Evolutionary conservation across 2,888 invertebrate species (phyloP).

Genomic region (Cataglyphis altisquamis): DNA sequence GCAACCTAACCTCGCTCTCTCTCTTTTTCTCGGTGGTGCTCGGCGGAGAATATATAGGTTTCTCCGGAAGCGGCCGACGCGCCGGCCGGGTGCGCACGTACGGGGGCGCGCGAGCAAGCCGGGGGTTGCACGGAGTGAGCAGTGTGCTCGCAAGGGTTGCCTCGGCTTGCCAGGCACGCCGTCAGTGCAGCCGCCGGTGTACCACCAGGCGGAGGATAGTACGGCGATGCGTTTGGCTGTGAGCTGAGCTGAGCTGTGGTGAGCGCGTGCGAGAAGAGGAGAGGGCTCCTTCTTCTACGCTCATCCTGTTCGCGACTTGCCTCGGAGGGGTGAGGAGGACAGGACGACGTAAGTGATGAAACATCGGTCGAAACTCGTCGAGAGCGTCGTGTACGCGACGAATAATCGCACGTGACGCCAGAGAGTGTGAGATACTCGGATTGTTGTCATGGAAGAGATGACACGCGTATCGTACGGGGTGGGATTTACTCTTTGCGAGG

Average conservation of each 20-base stretch:
- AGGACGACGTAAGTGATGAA: constrained; percentile 49
- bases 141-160: constrained; percentile 67
- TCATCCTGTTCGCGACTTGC: constrained; percentile 34
- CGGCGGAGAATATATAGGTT: constrained; percentile 9
- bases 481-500: background rate
- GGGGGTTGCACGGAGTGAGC: constrained; percentile 53
- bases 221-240: constrained; percentile 68
- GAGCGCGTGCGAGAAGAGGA: constrained; percentile 66
- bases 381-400: background rate
- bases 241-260: constrained; percentile 60
- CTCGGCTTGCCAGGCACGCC: constrained; percentile 71
- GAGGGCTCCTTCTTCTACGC: constrained; percentile 47
- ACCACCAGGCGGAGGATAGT: constrained; percentile 63
- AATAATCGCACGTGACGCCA: constrained; percentile 25
- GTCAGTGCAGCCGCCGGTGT: constrained; percentile 74
- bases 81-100: constrained; percentile 65
- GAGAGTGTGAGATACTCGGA: background rate
- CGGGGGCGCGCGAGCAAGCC: constrained; percentile 53
- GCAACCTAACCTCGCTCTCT: constrained; percentile 55
- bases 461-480: background rate
- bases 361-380: background rate
- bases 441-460: background rate
- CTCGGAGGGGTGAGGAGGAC: constrained; percentile 20
- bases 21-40: background rate
- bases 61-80: constrained; percentile 53